Percentiles rank a stretch among this genome's conserved stretches.
Conservation (phyloP, 2,888 invertebrate genomes). For the Phyto melanocephala region DNA sequence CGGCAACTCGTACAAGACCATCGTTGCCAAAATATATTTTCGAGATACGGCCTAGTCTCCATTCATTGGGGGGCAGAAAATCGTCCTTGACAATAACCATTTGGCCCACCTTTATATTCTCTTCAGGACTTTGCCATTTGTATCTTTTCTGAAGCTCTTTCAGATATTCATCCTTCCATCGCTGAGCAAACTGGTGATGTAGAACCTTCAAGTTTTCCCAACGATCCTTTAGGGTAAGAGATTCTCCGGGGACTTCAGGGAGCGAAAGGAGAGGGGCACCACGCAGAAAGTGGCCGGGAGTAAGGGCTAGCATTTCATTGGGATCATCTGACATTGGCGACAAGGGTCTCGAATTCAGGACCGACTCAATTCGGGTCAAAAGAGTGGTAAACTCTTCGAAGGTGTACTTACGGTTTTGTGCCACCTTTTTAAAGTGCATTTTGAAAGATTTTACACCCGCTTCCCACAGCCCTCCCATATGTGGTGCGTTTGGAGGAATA, state of each 20-base stretch:
- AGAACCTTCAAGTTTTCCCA: conserved; percentile 41
- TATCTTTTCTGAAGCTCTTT: not conserved
- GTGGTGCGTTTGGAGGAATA: not conserved
- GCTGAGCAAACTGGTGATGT: conserved; percentile 13
- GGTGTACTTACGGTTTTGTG: not conserved
- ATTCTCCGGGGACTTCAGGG: not conserved
- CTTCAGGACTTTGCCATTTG: not conserved
- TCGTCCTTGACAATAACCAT: conserved; percentile 10
- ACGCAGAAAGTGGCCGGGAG: not conserved
- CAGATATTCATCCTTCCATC: conserved; percentile 19
- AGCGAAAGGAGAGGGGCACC: not conserved
- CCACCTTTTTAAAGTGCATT: conserved; percentile 26
- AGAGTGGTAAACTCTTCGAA: conserved; percentile 46
- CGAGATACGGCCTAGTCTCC: conserved; percentile 3
- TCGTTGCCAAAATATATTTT: not conserved
- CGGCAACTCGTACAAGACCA: conserved; percentile 5
- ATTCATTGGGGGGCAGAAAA: not conserved
- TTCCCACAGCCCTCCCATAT: conserved; percentile 50
- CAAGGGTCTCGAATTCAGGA: conserved; percentile 41
- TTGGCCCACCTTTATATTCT: not conserved
- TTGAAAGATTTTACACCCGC: conserved; percentile 44
- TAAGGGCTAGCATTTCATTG: not conserved
- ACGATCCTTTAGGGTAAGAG: not conserved
- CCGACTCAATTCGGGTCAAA: conserved; percentile 28
- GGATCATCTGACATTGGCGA: not conserved